Evolutionary conservation across 2,888 invertebrate species (phyloP), one percentile per base, ranked within the genome.

Genomic region (Drosophila villosipedis): DNA sequence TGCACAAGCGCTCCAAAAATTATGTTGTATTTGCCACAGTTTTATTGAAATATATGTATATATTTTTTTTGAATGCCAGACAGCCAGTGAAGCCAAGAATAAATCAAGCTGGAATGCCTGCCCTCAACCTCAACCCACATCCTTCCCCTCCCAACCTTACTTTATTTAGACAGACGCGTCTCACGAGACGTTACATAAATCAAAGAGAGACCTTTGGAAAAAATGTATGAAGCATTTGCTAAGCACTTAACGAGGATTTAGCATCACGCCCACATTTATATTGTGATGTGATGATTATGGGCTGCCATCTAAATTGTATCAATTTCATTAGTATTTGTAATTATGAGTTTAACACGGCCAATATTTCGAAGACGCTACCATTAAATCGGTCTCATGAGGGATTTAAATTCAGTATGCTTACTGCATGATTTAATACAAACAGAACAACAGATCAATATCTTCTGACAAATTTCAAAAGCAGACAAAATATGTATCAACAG

Each of bases 231-330:
- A 73, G 65, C 69, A 71, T 84, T 84, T 77, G 72, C 35, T 66
- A 58, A 80, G 77, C 87, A 84, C 87, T 84, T 82, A 87, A 84
- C 68, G 71, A 75, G 83, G 75, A 80, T 78, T 75, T 64, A 62
- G 55, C 55, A 49, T 43, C 55, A 55, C 57, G 58, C 61, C 69
- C 69, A 68, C 64, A 59, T 28, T 64, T 67, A 50, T 55, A 64
- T 52, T 57, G 78, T 53, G 49, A 66, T 60, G 78, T 53, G 49
- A 66, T 66, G 19, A 39, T 68, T 49, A 55, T 50, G 41, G 35
- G 52, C 62, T 52, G 33, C 52, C 57, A 65, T n/a, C 58, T 12
- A 53, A 79, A 79, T 68, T 75, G 59, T 54, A 80, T 73, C 68
- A 64, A 67, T 68, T 79, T 69, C 58, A 55, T 67, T 39, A 49